phyloP scores from a whole-genome alignment of 1,140 invertebrate species.

The Teleopsis dalmanni region DNA sequence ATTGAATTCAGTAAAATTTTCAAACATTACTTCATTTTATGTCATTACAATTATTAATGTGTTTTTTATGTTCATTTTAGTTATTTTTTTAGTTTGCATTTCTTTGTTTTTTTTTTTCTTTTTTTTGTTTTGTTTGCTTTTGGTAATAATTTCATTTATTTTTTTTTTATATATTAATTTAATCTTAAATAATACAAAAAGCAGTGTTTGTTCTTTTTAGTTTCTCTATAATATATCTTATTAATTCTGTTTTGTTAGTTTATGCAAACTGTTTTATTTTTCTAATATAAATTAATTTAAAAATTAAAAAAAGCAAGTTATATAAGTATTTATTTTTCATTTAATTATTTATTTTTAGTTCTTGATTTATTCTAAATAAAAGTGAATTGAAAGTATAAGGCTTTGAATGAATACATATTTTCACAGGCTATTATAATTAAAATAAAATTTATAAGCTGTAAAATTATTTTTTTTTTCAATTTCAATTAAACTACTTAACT shows the following conservation, averaged over 20 bases:
- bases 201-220: slow-evolving; percentile 11
- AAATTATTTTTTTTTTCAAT: background rate
- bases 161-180: slow-evolving; percentile 9
- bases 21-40: too few relatives aligned
- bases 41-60: too few relatives aligned
- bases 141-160: background rate
- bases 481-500: background rate
- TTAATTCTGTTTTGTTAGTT: slow-evolving; percentile 3
- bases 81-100: background rate
- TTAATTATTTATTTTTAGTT: slow-evolving; percentile 8
- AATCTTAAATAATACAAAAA: slow-evolving; percentile 11
- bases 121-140: slow-evolving; percentile 1
- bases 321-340: too few relatives aligned
- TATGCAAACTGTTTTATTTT: slow-evolving; percentile 4
- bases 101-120: background rate
- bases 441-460: background rate
- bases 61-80: background rate
- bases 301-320: too few relatives aligned
- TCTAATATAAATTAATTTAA: too few relatives aligned
- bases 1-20: too few relatives aligned
- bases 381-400: too few relatives aligned
- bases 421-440: background rate
- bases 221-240: slow-evolving; percentile 8
- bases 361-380: slow-evolving; percentile 8
- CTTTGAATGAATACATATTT: too few relatives aligned